Evolutionary conservation across 1,140 invertebrate species (phyloP).

Genomic region (Cherax destructor): DNA sequence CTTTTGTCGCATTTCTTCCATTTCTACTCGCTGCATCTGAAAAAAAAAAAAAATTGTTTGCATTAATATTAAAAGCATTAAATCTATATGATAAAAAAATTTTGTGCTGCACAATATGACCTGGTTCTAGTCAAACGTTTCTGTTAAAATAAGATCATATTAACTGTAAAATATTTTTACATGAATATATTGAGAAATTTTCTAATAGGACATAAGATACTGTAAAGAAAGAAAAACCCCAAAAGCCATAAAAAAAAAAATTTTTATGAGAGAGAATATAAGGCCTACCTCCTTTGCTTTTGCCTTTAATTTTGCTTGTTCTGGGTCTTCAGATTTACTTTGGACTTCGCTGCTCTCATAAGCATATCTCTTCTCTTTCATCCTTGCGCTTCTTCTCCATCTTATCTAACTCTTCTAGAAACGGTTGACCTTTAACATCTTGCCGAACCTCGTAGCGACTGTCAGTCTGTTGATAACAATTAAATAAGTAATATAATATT

Average conservation of each 20-base stretch:
- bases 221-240: background rate
- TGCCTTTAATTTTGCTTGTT: conserved; percentile 97
- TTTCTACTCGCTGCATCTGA: conserved; percentile 95
- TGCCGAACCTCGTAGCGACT: conserved; percentile 90
- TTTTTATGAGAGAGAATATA: background rate
- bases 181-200: too few relatives aligned
- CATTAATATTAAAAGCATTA: background rate
- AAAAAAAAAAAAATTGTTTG: conserved; percentile 2
- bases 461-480: conserved; percentile 81
- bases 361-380: conserved; percentile 95
- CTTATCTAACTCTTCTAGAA: conserved; percentile 97
- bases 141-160: too few relatives aligned
- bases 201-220: too few relatives aligned
- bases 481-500: too few relatives aligned
- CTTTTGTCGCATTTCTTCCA: conserved; percentile 94
- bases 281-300: conserved; percentile 87
- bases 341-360: conserved; percentile 93
- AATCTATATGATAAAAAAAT: background rate
- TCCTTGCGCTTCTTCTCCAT: conserved; percentile 95
- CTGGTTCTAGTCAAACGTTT: too few relatives aligned
- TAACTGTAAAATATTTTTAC: too few relatives aligned
- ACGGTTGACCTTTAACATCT: conserved; percentile 94
- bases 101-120: too few relatives aligned
- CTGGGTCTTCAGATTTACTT: conserved; percentile 97
- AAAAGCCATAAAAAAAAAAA: background rate